Evolutionary conservation across 1,140 invertebrate species (phyloP).

Genomic region (Zaprionus gabonicus): DNA sequence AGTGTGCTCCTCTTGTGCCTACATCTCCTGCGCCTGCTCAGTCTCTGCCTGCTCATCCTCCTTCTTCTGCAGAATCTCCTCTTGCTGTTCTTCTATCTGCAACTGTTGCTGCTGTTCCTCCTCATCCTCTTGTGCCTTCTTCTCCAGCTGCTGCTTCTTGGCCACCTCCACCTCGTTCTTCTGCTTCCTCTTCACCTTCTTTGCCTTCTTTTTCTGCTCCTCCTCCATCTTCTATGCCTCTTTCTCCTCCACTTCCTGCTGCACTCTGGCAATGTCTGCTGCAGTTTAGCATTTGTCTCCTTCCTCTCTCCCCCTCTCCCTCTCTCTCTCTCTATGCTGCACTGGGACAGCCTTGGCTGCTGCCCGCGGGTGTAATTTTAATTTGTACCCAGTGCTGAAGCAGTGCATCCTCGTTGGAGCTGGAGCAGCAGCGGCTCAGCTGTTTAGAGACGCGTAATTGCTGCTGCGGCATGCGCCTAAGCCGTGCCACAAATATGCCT

Average conservation of each 20-base stretch:
- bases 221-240: background rate
- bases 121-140: background rate
- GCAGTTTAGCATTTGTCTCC: slow-evolving; percentile 67
- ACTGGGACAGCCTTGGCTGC: slow-evolving; percentile 25
- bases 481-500: slow-evolving; percentile 26
- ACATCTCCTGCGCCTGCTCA: too few relatives aligned
- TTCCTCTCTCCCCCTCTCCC: too few relatives aligned
- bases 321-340: slow-evolving; percentile 18
- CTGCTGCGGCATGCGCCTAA: slow-evolving; percentile 71
- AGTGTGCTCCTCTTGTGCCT: too few relatives aligned
- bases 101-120: background rate
- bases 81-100: background rate
- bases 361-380: slow-evolving; percentile 84
- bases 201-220: background rate
- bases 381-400: slow-evolving; percentile 62
- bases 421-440: slow-evolving; percentile 56
- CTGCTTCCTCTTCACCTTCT: too few relatives aligned
- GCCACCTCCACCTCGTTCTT: background rate
- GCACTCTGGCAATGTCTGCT: slow-evolving; percentile 22
- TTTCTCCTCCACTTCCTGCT: background rate
- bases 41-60: background rate
- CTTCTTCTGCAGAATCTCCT: background rate
- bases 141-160: background rate
- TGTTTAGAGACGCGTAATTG: slow-evolving; percentile 78
- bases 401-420: slow-evolving; percentile 27